phyloP scores from a whole-genome alignment of 2,888 invertebrate genomes.

The Diplazon laetatorius region DNA sequence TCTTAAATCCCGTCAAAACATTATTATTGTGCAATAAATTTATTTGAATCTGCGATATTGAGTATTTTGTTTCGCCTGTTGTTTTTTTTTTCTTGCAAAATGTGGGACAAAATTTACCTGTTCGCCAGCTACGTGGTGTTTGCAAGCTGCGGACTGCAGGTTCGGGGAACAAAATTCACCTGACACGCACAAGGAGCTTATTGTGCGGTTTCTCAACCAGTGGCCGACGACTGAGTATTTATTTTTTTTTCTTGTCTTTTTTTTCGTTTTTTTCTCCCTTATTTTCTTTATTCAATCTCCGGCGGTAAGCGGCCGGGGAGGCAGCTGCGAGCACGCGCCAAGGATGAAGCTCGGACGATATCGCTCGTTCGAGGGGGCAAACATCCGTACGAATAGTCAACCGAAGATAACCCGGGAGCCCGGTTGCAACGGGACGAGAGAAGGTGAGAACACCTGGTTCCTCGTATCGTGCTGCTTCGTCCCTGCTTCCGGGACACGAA shows the following conservation, averaged over 20 bases:
- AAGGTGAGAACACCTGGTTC: conserved; percentile 69
- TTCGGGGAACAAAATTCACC: conserved; percentile 79
- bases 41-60: too few relatives aligned
- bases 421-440: conserved; percentile 40
- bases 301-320: conserved; percentile 71
- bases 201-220: conserved; percentile 68
- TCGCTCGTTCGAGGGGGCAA: conserved; percentile 74
- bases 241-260: background rate
- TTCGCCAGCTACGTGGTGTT: conserved; percentile 65
- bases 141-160: conserved; percentile 64
- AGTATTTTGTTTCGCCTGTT: background rate
- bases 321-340: conserved; percentile 80
- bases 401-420: conserved; percentile 65
- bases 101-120: conserved; percentile 71
- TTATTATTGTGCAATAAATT: too few relatives aligned
- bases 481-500: conserved; percentile 52
- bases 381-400: conserved; percentile 71
- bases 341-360: conserved; percentile 73
- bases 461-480: conserved; percentile 40
- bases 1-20: too few relatives aligned
- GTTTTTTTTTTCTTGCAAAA: background rate
- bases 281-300: conserved; percentile 67
- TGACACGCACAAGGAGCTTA: conserved; percentile 77
- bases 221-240: background rate
- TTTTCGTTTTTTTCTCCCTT: background rate